Base-by-base conservation (phyloP, 2,113 vertebrate species). In the Meleagris gallopavo region DNA sequence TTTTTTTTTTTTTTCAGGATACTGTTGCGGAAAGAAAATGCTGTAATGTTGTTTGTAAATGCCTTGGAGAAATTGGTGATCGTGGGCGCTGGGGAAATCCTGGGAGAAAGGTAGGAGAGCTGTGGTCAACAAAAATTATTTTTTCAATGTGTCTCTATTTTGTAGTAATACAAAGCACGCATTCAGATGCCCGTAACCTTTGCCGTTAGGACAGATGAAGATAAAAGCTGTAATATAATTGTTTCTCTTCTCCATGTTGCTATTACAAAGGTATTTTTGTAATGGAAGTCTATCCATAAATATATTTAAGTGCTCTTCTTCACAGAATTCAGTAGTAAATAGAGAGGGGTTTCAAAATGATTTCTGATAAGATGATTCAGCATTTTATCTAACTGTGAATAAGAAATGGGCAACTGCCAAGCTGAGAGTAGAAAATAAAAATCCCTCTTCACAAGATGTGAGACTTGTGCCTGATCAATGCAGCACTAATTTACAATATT, bases 41-140 rank as follows among this genome's bases (percentile, higher is more conserved):
- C 96, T 99, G 99, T 86, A 71, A 87, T 4, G 95, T 98, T 65
- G 81, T 96, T 83, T 98, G 97, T 94, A 99, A 99, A 81, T 99
- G 98, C 95, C 89, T 97, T 7, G 98, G 99, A 88, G 97, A 98
- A 9, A 96, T 96, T 48, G 98, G 99, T 55, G 11, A 61, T 50
- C 96, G 29, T 15, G 99, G 99, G 58, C 50, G 13, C 7, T 83
- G 22, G 41, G 98, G 99, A 73, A 11, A 5, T 43, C 73, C 54
- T 27, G 98, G 98, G 69, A 32, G 9, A 41, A 98, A 98, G 98
- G 99, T 99, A 77, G 98, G 93, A 45, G 27, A 8, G 58, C 32
- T 66, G 50, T 73, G 5, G 19, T 27, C 71, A 41, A 34, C 6
- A 34, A 18, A 67, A 40, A 9, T 77, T 46, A n/a, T 66, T 70